These are phyloP conservation scores for Sinonovacula constricta DNA, from an alignment of 1,140 invertebrate genomes.

Conservation along the genomic window DNA sequence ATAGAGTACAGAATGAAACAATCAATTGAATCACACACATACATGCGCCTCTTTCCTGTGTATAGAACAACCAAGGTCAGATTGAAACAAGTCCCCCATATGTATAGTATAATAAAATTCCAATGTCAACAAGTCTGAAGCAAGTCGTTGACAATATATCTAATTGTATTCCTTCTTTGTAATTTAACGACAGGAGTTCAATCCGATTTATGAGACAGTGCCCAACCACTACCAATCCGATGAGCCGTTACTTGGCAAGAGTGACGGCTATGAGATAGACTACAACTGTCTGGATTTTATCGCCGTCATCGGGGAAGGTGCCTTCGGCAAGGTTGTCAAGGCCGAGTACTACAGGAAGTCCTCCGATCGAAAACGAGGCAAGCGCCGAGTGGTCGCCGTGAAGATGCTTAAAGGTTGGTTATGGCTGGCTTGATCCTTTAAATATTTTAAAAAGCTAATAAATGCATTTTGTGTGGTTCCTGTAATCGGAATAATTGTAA, in stretches of 20 bases:
- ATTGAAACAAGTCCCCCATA: no score
- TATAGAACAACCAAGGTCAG: no score
- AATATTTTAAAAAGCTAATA: no score
- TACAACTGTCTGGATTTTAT: conserved; percentile 56
- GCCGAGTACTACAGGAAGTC: conserved; percentile 79
- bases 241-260: conserved; percentile 25
- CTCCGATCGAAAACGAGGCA: conserved; percentile 15
- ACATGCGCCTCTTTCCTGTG: no score
- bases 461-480: no score
- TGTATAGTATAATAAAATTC: no score
- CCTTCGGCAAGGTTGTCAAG: conserved; percentile 94
- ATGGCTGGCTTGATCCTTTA: neutral
- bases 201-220: conserved; percentile 62
- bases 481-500: no score
- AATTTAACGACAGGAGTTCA: conserved; percentile 68
- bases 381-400: conserved; percentile 90
- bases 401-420: conserved; percentile 96
- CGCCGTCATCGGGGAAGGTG: conserved; percentile 88
- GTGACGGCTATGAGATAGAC: conserved; percentile 68
- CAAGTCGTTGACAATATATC: no score
- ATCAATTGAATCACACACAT: no score
- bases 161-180: no score
- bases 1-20: no score
- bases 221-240: conserved; percentile 12
- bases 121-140: no score